These are phyloP conservation scores for Drosophila seclusa DNA, from an alignment of 2,888 invertebrate genomes.

Conservation along the genomic window DNA sequence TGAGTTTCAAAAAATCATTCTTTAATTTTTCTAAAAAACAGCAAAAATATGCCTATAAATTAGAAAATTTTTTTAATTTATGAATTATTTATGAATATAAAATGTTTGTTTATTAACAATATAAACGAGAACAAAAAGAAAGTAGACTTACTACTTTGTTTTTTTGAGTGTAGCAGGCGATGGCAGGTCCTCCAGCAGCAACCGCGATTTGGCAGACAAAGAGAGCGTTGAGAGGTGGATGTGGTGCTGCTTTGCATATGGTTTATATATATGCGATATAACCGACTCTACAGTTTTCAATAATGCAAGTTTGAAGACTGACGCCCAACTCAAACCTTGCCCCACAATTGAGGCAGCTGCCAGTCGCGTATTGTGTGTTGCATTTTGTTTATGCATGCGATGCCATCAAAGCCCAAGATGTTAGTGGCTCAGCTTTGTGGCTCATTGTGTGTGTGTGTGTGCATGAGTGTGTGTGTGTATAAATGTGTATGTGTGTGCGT, in stretches of 20 bases:
- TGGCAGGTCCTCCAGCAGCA: constrained; percentile 28
- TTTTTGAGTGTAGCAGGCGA: neutral
- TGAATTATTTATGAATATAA: neutral
- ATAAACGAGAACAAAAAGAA: neutral
- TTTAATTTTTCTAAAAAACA: neutral
- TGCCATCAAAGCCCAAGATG: constrained; percentile 63
- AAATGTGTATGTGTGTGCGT: neutral
- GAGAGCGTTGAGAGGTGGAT: neutral
- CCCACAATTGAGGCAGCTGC: constrained; percentile 4
- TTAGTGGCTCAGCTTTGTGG: constrained; percentile 26
- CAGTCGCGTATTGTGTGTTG: constrained; percentile 67
- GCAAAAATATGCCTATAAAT: neutral
- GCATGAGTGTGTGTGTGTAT: rapidly evolving
- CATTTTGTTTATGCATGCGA: constrained; percentile 75
- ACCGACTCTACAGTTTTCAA: constrained; percentile 61
- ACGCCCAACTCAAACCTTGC: neutral
- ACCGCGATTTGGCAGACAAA: constrained; percentile 21
- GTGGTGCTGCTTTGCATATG: constrained; percentile 40
- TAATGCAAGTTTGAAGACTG: constrained; percentile 72
- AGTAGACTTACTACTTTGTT: neutral
- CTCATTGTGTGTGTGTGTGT: neutral
- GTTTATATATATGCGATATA: constrained; percentile 10
- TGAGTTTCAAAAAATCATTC: neutral
- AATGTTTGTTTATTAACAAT: neutral
- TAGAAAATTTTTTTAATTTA: neutral